Evolutionary conservation across 2,888 invertebrate species (phyloP).

Genomic region (Coelinius sp.): DNA sequence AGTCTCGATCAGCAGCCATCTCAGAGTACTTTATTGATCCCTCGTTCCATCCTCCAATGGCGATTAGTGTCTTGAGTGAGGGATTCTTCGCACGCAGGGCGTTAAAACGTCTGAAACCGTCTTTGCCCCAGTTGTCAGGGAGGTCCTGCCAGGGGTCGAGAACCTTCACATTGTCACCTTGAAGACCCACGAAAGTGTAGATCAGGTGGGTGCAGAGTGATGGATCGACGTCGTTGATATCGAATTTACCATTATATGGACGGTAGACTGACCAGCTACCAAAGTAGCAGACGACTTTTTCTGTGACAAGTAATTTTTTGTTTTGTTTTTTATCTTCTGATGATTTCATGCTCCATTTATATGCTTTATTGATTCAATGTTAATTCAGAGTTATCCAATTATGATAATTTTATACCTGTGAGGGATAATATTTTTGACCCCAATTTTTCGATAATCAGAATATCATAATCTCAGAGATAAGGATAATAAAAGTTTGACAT

Average conservation of each 20-base stretch:
- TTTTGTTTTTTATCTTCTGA: not conserved
- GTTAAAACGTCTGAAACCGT: slow-evolving; percentile 67
- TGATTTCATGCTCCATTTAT: no score
- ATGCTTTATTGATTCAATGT: no score
- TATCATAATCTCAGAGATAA: no score
- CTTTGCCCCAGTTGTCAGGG: slow-evolving; percentile 70
- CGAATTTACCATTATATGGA: slow-evolving; percentile 76
- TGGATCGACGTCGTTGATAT: slow-evolving; percentile 78
- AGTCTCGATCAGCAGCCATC: slow-evolving; percentile 70
- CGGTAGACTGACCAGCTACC: slow-evolving; percentile 84
- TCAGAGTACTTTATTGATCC: slow-evolving; percentile 74
- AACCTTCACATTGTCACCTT: slow-evolving; percentile 71
- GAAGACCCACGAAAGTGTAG: slow-evolving; percentile 78
- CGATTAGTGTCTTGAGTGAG: not conserved
- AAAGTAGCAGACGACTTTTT: slow-evolving; percentile 77
- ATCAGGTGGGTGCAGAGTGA: slow-evolving; percentile 82
- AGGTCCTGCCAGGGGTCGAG: slow-evolving; percentile 77
- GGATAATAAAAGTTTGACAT: no score
- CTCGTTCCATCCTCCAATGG: slow-evolving; percentile 73
- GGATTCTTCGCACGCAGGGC: not conserved
- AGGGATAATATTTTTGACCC: no score
- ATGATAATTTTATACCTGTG: no score
- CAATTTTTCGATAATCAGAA: no score
- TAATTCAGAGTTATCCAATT: no score
- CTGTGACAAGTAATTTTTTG: not conserved